phyloP scores from a whole-genome alignment of 1,140 invertebrate genomes.

The Gonatopus flavifemur region DNA sequence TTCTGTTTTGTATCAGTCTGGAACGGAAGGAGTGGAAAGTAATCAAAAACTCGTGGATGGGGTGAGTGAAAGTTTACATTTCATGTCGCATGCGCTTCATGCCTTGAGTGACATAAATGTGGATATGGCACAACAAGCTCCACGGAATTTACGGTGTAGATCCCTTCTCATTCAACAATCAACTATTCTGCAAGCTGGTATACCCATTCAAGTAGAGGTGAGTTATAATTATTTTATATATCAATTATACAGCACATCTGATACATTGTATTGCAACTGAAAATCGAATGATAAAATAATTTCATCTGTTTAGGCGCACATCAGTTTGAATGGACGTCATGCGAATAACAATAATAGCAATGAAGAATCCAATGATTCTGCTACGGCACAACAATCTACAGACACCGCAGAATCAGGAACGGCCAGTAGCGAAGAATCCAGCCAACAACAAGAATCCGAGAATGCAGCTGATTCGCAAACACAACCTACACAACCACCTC shows the following conservation, averaged over 20 bases:
- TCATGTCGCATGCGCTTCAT: conserved; percentile 84
- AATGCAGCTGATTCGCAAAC: conserved; percentile 31
- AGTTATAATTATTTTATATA: conserved; percentile 12
- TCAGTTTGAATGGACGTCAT: conserved; percentile 54
- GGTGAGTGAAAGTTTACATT: conserved; percentile 79
- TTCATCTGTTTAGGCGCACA: conserved; percentile 54
- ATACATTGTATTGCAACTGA: too few species aligned
- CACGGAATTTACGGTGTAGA: conserved; percentile 70
- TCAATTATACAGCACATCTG: background rate
- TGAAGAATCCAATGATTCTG: conserved; percentile 36
- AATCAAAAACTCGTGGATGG: conserved; percentile 69
- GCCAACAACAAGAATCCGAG: conserved; percentile 25
- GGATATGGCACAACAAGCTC: conserved; percentile 68
- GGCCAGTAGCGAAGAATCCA: conserved; percentile 21
- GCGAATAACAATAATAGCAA: conserved; percentile 41
- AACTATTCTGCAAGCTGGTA: conserved; percentile 63
- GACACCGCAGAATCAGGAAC: conserved; percentile 32
- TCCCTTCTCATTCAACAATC: conserved; percentile 75
- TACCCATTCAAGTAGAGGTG: conserved; percentile 69
- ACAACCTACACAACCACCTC: conserved; percentile 8
- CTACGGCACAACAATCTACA: conserved; percentile 30
- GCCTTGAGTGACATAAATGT: conserved; percentile 83
- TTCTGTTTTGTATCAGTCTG: conserved; percentile 40
- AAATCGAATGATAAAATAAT: background rate
- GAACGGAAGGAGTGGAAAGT: conserved; percentile 51